phyloP scores from a whole-genome alignment of 2,797 vertebrate species.

The Hapalemur alaotrensis region DNA sequence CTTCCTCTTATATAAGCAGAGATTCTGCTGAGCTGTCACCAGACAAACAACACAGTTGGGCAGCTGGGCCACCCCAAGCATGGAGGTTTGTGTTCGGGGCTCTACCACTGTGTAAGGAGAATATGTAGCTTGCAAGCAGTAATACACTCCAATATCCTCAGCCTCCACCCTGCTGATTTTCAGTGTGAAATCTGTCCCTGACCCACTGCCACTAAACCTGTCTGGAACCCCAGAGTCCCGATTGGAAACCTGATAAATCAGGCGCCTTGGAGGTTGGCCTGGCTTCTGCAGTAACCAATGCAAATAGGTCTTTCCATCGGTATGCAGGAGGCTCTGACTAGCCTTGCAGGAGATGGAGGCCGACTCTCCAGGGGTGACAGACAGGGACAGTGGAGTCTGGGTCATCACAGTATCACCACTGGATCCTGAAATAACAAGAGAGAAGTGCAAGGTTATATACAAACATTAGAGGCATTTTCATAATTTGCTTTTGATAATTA shows the following conservation, averaged over 20 bases:
- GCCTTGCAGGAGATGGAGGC: constrained; percentile 21
- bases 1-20: neutral
- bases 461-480: neutral
- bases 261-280: neutral
- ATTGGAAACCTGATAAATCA: neutral
- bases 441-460: neutral
- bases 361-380: neutral
- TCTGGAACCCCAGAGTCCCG: neutral
- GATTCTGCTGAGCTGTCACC: neutral
- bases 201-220: neutral
- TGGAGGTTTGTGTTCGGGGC: neutral
- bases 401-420: neutral
- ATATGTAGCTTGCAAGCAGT: neutral
- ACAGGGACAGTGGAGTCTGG: neutral
- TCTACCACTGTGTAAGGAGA: neutral
- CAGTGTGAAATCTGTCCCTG: neutral
- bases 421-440: constrained; percentile 30
- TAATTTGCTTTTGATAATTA: neutral
- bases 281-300: neutral
- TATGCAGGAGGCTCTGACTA: neutral
- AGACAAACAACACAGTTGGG: neutral
- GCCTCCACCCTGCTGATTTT: neutral
- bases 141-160: neutral
- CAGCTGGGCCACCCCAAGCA: neutral
- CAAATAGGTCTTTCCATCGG: neutral